Evolutionary conservation across 1,140 invertebrate genomes (phyloP), one percentile per base, ranked within the genome.

Genomic region (Samia ricini): DNA sequence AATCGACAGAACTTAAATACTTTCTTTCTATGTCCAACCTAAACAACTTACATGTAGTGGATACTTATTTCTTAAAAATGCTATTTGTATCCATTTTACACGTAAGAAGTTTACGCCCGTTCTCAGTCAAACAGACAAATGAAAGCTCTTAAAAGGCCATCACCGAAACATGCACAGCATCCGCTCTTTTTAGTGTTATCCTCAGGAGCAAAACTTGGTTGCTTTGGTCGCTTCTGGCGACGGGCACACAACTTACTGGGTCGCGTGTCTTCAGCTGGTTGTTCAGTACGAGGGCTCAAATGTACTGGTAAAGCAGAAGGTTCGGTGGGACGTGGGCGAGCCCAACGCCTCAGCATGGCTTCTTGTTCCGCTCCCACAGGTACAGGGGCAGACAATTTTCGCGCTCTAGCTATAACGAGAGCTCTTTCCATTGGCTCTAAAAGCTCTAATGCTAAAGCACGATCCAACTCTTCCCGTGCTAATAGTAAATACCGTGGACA

Each of bases 401-500:
- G 69, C 2, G 85, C 83, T 0, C 86, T 72, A 12, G 85, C 88
- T 33, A 76, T 56, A 8, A 90, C 88, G 12, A 90, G 64, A 22
- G 85, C 79, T 0, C 85, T 70, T 66, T 90, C 88, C 71, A 89
- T 85, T 0, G 88, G 88, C 65, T 90, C 85, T 49, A 90, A 57
- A 23, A 90, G 59, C 58, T 90, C 88, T 56, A 88, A 63, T 0
- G 60, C 77, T 8, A 89, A 66, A 49, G 83, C 88, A 1, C 79
- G 77, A 52, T 87, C 90, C 66, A 95, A 94, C 66, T 94, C 92
- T 63, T 92, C 91, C 7, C 92, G 90, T 8, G 84, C 91, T 91
- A 95, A 94, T 3, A 93, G 71, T 51, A 94, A 80, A 69, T 94
- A 95, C 1, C 94, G 88, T 8, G 94, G 93, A 50, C 92, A 92